These are phyloP conservation scores for Halocynthia aurantium DNA, from an alignment of 23 tunicate genomes.

Conservation along the genomic window DNA sequence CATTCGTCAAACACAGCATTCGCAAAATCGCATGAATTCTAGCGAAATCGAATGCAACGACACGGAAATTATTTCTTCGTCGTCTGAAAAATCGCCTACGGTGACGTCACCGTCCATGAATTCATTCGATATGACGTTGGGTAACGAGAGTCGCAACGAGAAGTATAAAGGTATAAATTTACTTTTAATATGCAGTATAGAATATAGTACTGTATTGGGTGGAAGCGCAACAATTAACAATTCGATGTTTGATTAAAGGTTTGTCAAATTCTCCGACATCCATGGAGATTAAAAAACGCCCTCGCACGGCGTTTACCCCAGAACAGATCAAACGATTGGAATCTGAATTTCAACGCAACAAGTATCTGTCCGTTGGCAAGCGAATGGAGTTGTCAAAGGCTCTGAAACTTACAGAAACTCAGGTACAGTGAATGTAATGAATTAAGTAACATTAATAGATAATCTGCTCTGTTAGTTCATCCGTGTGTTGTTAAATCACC, in stretches of 20 bases:
- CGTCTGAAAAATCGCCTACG: background rate
- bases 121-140: conserved; percentile 3
- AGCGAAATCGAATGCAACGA: background rate
- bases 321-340: conserved; percentile 98
- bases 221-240: background rate
- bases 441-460: too few species aligned
- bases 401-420: conserved; percentile 94
- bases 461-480: too few species aligned
- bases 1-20: background rate
- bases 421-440: conserved; percentile 27
- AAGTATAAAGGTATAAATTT: conserved; percentile 2
- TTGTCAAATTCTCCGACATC: conserved; percentile 27
- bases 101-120: background rate
- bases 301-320: conserved; percentile 98
- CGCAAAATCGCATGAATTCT: background rate
- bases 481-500: too few species aligned
- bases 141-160: background rate
- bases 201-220: background rate
- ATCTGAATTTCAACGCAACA: conserved; percentile 86
- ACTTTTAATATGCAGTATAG: background rate
- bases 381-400: conserved; percentile 98
- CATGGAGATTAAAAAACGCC: conserved; percentile 86
- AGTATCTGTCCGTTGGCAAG: conserved; percentile 96
- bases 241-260: background rate
- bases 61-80: background rate